phyloP scores from a whole-genome alignment of 2,797 vertebrate genomes.

The Spinus olivaceus region DNA sequence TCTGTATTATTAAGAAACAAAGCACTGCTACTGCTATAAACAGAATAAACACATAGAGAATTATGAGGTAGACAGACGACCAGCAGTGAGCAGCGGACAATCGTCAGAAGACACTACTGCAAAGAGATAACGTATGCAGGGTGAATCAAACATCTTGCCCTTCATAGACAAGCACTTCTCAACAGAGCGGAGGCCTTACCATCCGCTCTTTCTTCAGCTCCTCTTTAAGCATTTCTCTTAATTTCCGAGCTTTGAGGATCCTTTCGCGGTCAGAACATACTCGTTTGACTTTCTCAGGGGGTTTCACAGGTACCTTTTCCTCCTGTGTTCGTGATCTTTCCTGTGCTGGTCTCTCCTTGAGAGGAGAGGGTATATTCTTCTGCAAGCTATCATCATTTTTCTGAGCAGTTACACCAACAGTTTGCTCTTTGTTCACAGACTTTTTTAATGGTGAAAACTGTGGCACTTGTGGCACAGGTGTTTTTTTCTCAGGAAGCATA shows the following conservation, averaged over 20 bases:
- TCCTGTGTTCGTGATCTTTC: slow-evolving; percentile 35
- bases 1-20: background rate
- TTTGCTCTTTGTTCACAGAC: slow-evolving; percentile 25
- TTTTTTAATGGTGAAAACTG: slow-evolving; percentile 71
- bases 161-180: background rate
- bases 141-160: background rate
- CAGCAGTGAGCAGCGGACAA: background rate
- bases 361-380: slow-evolving; percentile 49
- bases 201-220: slow-evolving; percentile 85
- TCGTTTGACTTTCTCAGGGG: slow-evolving; percentile 54
- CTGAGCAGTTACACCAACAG: background rate
- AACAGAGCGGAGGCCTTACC: slow-evolving; percentile 69
- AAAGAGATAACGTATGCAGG: background rate
- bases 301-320: slow-evolving; percentile 25
- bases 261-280: slow-evolving; percentile 82
- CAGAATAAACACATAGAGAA: background rate
- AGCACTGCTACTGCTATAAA: background rate
- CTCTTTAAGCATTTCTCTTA: slow-evolving; percentile 87
- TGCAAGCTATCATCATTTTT: slow-evolving; percentile 25
- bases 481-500: slow-evolving; percentile 66
- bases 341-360: slow-evolving; percentile 72
- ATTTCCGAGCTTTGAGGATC: slow-evolving; percentile 86
- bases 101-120: background rate
- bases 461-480: slow-evolving; percentile 69
- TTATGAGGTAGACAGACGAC: background rate